These are phyloP conservation scores for Oreotrochilus melanogaster DNA, from an alignment of 2,113 vertebrate genomes.

Conservation along the genomic window DNA sequence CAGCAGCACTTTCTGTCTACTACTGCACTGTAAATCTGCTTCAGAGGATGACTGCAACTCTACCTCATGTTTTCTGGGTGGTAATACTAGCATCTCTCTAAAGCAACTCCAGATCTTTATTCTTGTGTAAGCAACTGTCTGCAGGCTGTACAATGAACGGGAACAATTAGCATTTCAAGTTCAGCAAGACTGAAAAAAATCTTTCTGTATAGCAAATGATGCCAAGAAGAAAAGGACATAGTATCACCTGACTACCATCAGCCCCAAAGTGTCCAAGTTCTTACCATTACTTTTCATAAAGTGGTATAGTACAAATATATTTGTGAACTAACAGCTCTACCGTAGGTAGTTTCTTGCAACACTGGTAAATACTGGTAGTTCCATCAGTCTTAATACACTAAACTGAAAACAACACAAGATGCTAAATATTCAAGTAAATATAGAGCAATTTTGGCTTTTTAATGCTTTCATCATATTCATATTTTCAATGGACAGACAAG, in stretches of 20 bases:
- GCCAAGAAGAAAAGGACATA: not conserved
- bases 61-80: not conserved
- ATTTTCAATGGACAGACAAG: not conserved
- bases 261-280: not conserved
- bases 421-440: not conserved
- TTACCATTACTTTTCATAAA: not conserved
- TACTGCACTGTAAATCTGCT: not conserved
- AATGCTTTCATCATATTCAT: not conserved
- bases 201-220: not conserved
- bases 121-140: not conserved
- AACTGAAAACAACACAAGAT: not conserved
- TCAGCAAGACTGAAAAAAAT: not conserved
- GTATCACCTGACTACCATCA: not conserved
- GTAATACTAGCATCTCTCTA: not conserved
- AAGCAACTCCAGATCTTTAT: not conserved
- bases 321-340: not conserved
- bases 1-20: not conserved
- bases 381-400: not conserved
- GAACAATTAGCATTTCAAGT: not conserved
- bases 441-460: not conserved
- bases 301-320: not conserved
- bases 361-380: not conserved
- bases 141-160: not conserved
- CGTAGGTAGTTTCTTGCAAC: not conserved
- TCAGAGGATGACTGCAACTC: not conserved